Evolutionary conservation across 2,797 vertebrate species (phyloP), one percentile per base, ranked within the genome.

Genomic region (Salarias fasciatus): DNA sequence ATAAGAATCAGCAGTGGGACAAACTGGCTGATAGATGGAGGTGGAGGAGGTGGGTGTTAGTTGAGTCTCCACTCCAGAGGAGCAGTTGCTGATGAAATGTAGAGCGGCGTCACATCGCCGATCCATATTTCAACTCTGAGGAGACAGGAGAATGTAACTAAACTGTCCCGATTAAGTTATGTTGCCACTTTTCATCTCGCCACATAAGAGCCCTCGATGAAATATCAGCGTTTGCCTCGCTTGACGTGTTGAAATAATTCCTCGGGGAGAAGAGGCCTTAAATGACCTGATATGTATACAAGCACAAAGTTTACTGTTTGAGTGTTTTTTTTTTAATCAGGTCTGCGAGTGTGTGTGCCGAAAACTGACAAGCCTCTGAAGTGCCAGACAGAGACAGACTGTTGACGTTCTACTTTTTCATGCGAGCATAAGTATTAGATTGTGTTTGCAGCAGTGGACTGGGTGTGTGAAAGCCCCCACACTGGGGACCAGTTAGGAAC

Each of bases 401-500:
- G 52, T 70, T 51, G 18, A 46, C 43, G 9, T 53, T 52, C 44
- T 14, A 0, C 5, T 55, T 9, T 29, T 38, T 38, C 36, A 11
- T 11, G 9, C 38, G 11, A 10, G 36, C 8, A 45, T 31, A 35
- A 11, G 3, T 3, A 11, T 52, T 53, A 31, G 55, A 54, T 15
- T 14, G 54, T 52, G 62, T 49, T 28, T 42, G 57, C 44, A 38
- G 43, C 36, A 3, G 12, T 54, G 73, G 56, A 77, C 63, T 43
- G 46, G 69, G 62, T 60, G 54, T 15, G 15, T 8, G 62, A 77
- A 49, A 76, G 78, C 69, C 78, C 75, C 77, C 82, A 68, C 82
- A 84, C 85, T 73, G 73, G 77, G 86, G 80, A 85, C 82, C 79
- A 77, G 86, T 87, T 74, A 87, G 80, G 73, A 84, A 65, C 74